phyloP scores from a whole-genome alignment of 2,797 vertebrate species.

The Cuculus canorus region DNA sequence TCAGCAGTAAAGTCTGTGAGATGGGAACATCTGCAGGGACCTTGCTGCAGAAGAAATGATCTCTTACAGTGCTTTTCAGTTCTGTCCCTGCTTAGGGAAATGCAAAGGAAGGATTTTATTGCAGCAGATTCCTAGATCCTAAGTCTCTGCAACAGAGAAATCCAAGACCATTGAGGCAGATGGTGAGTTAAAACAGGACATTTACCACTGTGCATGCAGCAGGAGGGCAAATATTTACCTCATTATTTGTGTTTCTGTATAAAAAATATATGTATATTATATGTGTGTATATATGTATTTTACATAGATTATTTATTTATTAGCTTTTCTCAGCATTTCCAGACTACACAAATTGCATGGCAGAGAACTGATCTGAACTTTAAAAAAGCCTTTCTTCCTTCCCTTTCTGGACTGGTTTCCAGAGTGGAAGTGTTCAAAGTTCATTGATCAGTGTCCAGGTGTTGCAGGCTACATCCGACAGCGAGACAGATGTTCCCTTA shows the following conservation, averaged over 20 bases:
- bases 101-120: not conserved
- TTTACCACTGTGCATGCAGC: not conserved
- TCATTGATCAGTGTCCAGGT: rapidly evolving
- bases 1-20: not conserved
- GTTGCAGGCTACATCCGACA: not conserved
- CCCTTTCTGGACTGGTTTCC: not conserved
- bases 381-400: not conserved
- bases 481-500: rapidly evolving
- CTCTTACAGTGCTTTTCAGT: not conserved
- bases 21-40: not conserved
- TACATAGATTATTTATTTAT: no score
- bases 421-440: not conserved
- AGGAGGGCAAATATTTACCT: not conserved
- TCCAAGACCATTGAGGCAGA: not conserved
- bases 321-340: not conserved
- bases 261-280: no score
- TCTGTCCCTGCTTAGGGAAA: not conserved
- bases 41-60: not conserved
- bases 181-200: not conserved
- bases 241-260: no score
- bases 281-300: no score
- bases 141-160: not conserved
- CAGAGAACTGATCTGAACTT: not conserved
- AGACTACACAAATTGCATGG: not conserved
- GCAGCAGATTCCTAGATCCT: not conserved